Conservation (phyloP, 2,797 vertebrate genomes). For the Calcarius lapponicus region DNA sequence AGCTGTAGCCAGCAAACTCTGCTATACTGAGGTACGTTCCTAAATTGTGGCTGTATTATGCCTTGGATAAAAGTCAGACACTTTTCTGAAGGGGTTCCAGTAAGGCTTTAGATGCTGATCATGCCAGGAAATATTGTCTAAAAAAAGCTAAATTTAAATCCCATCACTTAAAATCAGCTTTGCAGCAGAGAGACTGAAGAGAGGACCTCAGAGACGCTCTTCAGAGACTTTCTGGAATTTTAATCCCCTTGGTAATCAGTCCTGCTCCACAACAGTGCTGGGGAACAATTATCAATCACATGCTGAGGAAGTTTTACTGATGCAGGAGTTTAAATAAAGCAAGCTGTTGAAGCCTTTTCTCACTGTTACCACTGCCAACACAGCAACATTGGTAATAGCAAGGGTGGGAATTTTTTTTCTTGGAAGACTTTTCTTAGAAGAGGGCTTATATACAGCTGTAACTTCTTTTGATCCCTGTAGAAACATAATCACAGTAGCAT, state of each 20-base stretch:
- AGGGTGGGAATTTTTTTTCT: background rate
- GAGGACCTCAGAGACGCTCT: background rate
- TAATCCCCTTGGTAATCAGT: conserved; percentile 46
- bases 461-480: conserved; percentile 31
- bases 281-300: conserved; percentile 44
- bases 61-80: background rate
- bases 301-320: conserved; percentile 34
- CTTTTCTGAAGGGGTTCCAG: conserved; percentile 27
- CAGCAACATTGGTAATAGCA: conserved; percentile 7
- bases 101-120: background rate
- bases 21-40: background rate
- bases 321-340: conserved; percentile 49
- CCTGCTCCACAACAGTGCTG: background rate
- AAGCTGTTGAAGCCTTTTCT: conserved; percentile 34
- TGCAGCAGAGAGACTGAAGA: background rate
- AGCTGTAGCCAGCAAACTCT: background rate
- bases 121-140: conserved; percentile 22
- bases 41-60: background rate
- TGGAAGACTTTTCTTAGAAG: conserved; percentile 24
- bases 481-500: background rate
- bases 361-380: background rate
- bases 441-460: conserved; percentile 6
- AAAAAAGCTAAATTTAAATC: conserved; percentile 24
- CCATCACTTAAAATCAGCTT: background rate
- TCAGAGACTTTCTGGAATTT: conserved; percentile 37